Conservation (phyloP, 2,113 vertebrate species). For the Oreotrochilus melanogaster region DNA sequence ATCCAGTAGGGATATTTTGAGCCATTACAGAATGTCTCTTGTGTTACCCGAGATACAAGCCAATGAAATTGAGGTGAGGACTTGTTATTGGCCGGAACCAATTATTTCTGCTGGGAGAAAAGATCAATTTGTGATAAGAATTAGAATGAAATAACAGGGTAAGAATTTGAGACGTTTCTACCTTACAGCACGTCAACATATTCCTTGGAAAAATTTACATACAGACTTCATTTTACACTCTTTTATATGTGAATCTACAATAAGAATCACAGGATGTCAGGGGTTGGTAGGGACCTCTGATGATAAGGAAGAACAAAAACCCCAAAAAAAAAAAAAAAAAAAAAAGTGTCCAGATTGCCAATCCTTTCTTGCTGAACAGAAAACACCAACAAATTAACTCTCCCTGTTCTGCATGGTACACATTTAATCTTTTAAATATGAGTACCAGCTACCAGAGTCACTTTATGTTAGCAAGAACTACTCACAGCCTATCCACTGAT, state of each 20-base stretch:
- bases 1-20: not conserved
- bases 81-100: not conserved
- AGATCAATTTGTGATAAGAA: conserved; percentile 11
- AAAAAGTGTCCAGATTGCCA: not conserved
- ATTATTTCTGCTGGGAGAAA: conserved; percentile 47
- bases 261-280: too few species aligned
- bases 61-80: not conserved
- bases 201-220: not conserved
- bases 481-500: not conserved
- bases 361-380: not conserved
- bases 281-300: too few species aligned
- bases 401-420: not conserved
- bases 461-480: not conserved
- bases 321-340: too few species aligned
- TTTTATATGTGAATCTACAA: not conserved
- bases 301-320: not conserved
- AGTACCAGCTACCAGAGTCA: not conserved
- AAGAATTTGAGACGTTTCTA: not conserved
- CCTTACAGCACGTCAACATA: not conserved
- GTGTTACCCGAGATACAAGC: not conserved
- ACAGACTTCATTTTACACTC: not conserved
- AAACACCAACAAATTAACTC: not conserved
- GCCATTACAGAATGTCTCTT: not conserved
- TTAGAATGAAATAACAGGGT: not conserved
- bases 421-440: not conserved